Percentiles rank a stretch among this genome's conserved stretches.
These are phyloP conservation scores for Ganaspis brasiliensis DNA, from an alignment of 2,888 invertebrate species.

Conservation along the genomic window DNA sequence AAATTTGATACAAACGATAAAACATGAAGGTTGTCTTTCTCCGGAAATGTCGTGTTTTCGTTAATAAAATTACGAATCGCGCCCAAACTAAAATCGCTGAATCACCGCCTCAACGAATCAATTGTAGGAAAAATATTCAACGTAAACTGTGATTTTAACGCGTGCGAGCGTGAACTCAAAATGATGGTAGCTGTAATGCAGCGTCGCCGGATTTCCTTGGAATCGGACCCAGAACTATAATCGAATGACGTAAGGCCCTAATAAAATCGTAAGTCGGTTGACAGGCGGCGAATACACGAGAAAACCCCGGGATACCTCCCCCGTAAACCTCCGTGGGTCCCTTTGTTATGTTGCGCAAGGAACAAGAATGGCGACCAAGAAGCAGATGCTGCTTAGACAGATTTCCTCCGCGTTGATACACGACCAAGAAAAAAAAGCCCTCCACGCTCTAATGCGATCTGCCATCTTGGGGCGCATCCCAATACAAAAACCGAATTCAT, in stretches of 20 bases:
- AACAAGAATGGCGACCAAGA: constrained; percentile 72
- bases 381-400: constrained; percentile 75
- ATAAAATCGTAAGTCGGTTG: constrained; percentile 79
- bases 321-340: constrained; percentile 69
- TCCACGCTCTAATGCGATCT: constrained; percentile 69
- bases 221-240: constrained; percentile 66
- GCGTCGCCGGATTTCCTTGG: constrained; percentile 48
- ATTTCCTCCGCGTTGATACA: constrained; percentile 63
- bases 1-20: constrained; percentile 36
- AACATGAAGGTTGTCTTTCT: background rate
- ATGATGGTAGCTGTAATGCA: constrained; percentile 2
- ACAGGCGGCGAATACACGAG: constrained; percentile 72
- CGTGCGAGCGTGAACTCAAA: constrained; percentile 32
- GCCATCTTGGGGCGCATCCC: constrained; percentile 57
- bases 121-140: constrained; percentile 27
- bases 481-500: constrained; percentile 36
- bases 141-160: constrained; percentile 24
- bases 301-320: constrained; percentile 73
- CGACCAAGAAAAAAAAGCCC: constrained; percentile 52
- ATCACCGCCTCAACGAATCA: constrained; percentile 26
- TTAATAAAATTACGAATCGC: constrained; percentile 1
- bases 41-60: background rate
- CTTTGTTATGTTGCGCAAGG: constrained; percentile 74
- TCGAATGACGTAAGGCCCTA: constrained; percentile 78
- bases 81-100: constrained; percentile 10